Base-by-base conservation (phyloP, 2,888 invertebrate species). In the Morpho achilles region DNA sequence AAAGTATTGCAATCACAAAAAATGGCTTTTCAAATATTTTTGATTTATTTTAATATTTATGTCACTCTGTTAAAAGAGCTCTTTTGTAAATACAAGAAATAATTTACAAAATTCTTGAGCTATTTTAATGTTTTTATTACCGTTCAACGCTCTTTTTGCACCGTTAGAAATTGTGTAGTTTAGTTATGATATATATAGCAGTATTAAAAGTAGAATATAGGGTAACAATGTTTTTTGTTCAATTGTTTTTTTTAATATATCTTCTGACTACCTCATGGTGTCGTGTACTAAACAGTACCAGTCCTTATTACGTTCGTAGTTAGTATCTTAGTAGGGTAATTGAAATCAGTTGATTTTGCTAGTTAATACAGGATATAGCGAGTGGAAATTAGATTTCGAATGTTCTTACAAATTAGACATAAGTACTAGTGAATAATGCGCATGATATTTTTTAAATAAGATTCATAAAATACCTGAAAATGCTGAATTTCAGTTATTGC, bases 211-310 rank as follows among this genome's bases (percentile, higher is more conserved):
- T 78, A 74, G 71, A 56, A 69, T 70, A 69, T 76, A 78, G 73
- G 64, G 69, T 72, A 44, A 73, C 68, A 71, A 73, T 68, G 67
- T 67, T 67, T 67, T 74, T 70, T 72, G 73, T 74, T 77, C 74
- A 70, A 74, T 3, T 3, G 32, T 70, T 74, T 74, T 69, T 70
- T 69, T 51, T 45, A 46, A 10, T 67, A 67, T 76, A 70, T 78
- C 68, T 80, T 78, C 75, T 69, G 76, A 76, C 84, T 87, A 87
- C 87, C 87, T 87, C 87, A 82, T 75, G 73, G 73, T 75, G 73
- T 80, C 77, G 77, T 79, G 75, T 80, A 74, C 74, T 76, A 53
- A 50, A 57, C 10, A 23, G 10, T 53, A 32, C 42, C 45, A 23
- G 45, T 53, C 10, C 8, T 44, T 45, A 23, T 55, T 49, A 16